phyloP scores from a whole-genome alignment of 2,888 invertebrate species.

The Didymodactylos carnosus region DNA sequence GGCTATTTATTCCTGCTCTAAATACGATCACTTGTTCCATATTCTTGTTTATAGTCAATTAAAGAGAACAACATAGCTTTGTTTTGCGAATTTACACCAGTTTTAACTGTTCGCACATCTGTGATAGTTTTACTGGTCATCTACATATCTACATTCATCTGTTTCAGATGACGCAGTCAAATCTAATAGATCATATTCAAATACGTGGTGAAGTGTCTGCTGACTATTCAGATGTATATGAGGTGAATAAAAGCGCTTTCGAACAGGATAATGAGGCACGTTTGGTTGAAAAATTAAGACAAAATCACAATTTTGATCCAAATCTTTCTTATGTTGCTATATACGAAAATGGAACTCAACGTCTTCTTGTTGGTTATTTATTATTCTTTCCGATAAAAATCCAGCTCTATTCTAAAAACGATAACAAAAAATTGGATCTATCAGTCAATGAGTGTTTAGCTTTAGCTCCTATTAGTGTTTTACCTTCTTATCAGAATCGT shows the following conservation, averaged over 20 bases:
- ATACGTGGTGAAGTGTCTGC: neutral
- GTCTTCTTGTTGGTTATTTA: neutral
- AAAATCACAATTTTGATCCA: neutral
- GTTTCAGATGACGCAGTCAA: too few relatives aligned
- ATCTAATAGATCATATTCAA: too few relatives aligned
- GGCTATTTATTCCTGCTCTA: too few relatives aligned
- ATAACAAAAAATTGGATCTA: too few relatives aligned
- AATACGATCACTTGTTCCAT: too few relatives aligned
- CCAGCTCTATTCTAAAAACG: too few relatives aligned
- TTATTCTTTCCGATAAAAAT: neutral
- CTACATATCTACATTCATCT: too few relatives aligned
- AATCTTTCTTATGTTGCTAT: neutral
- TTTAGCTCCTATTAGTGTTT: neutral
- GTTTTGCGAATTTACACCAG: too few relatives aligned
- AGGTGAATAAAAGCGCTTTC: neutral
- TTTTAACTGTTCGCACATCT: too few relatives aligned
- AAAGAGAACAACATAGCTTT: too few relatives aligned
- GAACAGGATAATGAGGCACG: neutral
- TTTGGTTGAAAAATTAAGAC: neutral
- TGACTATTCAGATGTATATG: neutral
- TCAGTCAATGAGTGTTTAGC: neutral
- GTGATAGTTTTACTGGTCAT: too few relatives aligned
- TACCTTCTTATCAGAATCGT: neutral
- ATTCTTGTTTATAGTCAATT: too few relatives aligned
- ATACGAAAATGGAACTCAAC: neutral